These are phyloP conservation scores for Coenobita brevimanus DNA, from an alignment of 1,140 invertebrate genomes.

Conservation along the genomic window DNA sequence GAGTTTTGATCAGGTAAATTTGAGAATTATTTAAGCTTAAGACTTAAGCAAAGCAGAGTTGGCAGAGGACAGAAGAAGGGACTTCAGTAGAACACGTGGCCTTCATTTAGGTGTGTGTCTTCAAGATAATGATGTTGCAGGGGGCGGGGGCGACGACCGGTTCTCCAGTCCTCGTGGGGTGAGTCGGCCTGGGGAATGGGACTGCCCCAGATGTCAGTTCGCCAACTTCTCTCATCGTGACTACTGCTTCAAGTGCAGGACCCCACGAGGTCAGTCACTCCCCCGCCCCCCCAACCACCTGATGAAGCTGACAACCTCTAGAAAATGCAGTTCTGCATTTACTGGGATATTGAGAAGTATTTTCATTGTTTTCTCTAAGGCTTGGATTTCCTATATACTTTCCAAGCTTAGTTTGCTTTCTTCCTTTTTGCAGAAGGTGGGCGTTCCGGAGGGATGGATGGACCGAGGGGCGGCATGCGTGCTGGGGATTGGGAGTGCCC, in stretches of 20 bases:
- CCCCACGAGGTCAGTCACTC: slow-evolving; percentile 41
- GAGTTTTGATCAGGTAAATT: no score
- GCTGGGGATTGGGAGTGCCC: slow-evolving; percentile 53
- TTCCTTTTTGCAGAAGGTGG: slow-evolving; percentile 38
- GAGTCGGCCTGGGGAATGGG: slow-evolving; percentile 54
- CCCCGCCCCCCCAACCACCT: background rate
- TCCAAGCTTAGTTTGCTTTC: background rate
- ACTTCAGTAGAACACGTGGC: no score
- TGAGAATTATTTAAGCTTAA: no score
- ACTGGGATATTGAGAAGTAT: no score
- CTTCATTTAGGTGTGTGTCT: slow-evolving; percentile 33
- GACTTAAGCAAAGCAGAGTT: no score
- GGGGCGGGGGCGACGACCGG: slow-evolving; percentile 50
- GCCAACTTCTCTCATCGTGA: slow-evolving; percentile 57
- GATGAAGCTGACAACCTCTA: background rate
- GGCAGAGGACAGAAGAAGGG: no score
- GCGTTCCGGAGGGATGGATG: slow-evolving; percentile 28
- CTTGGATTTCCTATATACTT: no score
- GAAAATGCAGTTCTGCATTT: background rate
- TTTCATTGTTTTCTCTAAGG: no score
- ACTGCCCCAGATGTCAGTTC: slow-evolving; percentile 54
- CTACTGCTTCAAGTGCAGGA: slow-evolving; percentile 57
- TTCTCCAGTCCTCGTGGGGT: slow-evolving; percentile 47
- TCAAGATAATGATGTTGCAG: slow-evolving; percentile 39
- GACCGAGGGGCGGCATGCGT: slow-evolving; percentile 29